A percentile compares a stretch with the other conserved stretches of the same genome.
Conservation (phyloP, 2,888 invertebrate species). For the Galeruca laticollis region DNA sequence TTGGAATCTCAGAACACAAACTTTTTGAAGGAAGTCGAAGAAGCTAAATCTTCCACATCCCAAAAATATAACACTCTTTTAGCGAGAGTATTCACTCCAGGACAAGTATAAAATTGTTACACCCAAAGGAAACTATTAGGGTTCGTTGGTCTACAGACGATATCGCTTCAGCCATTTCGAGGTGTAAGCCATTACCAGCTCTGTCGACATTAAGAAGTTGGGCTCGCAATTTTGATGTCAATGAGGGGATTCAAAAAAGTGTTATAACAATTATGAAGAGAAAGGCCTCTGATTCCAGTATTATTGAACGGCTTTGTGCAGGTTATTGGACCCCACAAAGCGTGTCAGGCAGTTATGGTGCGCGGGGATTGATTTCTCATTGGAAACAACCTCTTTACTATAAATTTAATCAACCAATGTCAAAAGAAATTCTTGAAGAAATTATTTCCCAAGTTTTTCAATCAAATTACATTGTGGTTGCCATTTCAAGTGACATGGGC, state of each 20-base stretch:
- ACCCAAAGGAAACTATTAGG: too few relatives aligned
- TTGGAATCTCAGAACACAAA: too few relatives aligned
- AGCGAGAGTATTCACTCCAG: not conserved
- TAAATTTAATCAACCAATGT: too few relatives aligned
- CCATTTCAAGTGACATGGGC: not conserved
- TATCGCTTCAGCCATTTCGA: slow-evolving; percentile 10
- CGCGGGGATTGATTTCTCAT: not conserved
- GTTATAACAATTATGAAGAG: not conserved
- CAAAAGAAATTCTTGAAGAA: too few relatives aligned
- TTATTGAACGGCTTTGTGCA: not conserved
- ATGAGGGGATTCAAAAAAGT: not conserved
- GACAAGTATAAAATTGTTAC: not conserved
- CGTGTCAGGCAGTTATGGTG: too few relatives aligned
- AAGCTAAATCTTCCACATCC: too few relatives aligned
- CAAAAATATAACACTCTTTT: too few relatives aligned
- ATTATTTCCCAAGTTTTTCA: too few relatives aligned
- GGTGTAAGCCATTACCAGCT: not conserved
- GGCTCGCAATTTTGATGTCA: not conserved
- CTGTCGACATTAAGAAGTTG: not conserved
- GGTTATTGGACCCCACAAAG: not conserved
- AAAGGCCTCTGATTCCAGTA: not conserved
- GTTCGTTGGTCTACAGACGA: not conserved
- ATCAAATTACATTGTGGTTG: not conserved
- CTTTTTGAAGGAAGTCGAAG: too few relatives aligned
- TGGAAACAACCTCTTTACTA: not conserved